Evolutionary conservation across 2,113 vertebrate genomes (phyloP), one percentile per base, ranked within the genome.

Genomic region (Uria lomvia): DNA sequence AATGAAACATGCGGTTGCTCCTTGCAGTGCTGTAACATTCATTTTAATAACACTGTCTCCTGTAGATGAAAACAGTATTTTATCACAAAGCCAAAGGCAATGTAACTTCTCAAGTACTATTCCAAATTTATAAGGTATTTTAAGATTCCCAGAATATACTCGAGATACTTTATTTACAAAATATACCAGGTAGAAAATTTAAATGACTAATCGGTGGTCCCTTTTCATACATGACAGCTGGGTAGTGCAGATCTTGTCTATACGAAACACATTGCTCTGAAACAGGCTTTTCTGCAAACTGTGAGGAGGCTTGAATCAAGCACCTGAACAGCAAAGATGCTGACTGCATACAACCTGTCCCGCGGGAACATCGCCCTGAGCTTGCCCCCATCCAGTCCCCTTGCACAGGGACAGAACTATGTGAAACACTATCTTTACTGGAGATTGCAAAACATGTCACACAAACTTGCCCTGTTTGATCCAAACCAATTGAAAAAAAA

Each of bases 321-420:
- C n/a, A 55, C 11, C 66, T 30, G 36, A 49, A 19, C 3, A 53
- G 22, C 34, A 72, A 71, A 68, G 59, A 6, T 6, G 30, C 16
- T 81, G 70, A 65, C 62, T 45, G 27, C 0, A 0, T 29, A 6
- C 9, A 53, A 26, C n/a, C 49, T 70, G 19, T 40, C 75, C 26
- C 43, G 8, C 4, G 47, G 27, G 26, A 73, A 67, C 0, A 0
- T 18, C 45, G 24, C 4, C 17, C 66, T 30, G 43, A 78, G 40
- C 42, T 80, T 5, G 1, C 30, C 4, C 2, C 17, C 43, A 13
- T 21, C 49, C 55, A 32, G 7, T 7, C 26, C 81, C 67, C 62
- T 45, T 32, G 45, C 34, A 50, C 29, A 65, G 63, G 9, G 81
- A 49, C 15, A 66, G 50, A 40, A 67, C 38, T n/a, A 12, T 0